phyloP scores from a whole-genome alignment of 1,140 invertebrate genomes.

The Bombus turneri region DNA sequence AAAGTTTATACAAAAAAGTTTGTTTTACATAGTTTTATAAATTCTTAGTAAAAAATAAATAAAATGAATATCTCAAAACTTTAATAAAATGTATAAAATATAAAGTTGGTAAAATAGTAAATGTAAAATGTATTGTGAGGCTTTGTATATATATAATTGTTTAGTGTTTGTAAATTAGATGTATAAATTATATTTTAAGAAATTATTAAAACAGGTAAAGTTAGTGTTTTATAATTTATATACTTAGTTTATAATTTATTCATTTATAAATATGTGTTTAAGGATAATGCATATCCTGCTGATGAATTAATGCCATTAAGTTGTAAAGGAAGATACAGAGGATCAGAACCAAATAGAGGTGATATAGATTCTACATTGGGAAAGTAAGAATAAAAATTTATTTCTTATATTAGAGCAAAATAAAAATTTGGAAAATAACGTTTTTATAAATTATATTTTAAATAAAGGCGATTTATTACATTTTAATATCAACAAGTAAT shows the following conservation, averaged over 20 bases:
- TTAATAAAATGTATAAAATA: background rate
- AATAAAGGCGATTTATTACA: background rate
- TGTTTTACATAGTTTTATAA: background rate
- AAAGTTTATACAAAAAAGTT: constrained; percentile 67
- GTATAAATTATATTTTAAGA: constrained; percentile 2
- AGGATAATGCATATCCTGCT: constrained; percentile 97
- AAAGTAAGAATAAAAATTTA: constrained; percentile 89
- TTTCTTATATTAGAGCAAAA: constrained; percentile 1
- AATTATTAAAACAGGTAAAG: background rate
- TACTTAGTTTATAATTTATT: background rate
- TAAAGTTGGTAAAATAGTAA: background rate
- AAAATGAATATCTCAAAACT: background rate
- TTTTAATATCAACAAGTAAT: background rate
- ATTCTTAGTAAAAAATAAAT: background rate
- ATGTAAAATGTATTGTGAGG: background rate
- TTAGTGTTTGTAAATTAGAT: background rate
- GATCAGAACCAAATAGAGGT: constrained; percentile 92
- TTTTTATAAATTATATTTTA: constrained; percentile 24
- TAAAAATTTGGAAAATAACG: background rate
- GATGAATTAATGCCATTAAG: constrained; percentile 99
- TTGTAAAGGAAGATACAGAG: constrained; percentile 95
- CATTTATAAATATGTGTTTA: constrained; percentile 54
- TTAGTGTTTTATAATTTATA: background rate
- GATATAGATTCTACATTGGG: constrained; percentile 98
- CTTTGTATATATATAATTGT: background rate